Conservation (phyloP, 2,888 invertebrate species). For the Habroteleia sp. region DNA sequence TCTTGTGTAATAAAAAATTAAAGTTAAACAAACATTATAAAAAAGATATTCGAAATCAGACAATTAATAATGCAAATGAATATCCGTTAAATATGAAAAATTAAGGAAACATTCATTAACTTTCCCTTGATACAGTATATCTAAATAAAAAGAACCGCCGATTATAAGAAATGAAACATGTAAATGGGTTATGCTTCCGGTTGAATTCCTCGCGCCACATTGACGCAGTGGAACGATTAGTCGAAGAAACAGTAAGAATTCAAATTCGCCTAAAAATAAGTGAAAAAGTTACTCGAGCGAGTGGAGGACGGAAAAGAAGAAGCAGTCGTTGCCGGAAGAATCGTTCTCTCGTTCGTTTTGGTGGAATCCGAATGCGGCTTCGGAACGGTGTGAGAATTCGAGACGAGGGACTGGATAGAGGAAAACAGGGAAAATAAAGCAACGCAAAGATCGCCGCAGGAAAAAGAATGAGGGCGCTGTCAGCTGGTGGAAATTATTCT, state of each 20-base stretch:
- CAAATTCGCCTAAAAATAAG: conserved; percentile 60
- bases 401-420: conserved; percentile 73
- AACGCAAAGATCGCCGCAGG: conserved; percentile 80
- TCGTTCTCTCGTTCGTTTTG: conserved; percentile 64
- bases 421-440: conserved; percentile 81
- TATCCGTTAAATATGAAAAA: too few relatives aligned
- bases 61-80: not conserved
- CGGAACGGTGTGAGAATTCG: conserved; percentile 71
- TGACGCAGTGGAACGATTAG: conserved; percentile 63
- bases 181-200: conserved; percentile 65
- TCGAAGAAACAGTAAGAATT: conserved; percentile 57
- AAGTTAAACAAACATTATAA: too few relatives aligned
- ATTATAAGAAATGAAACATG: conserved; percentile 64
- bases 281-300: conserved; percentile 61
- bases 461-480: conserved; percentile 84
- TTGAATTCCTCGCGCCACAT: conserved; percentile 61
- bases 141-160: conserved; percentile 49
- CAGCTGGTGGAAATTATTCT: conserved; percentile 85
- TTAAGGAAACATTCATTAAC: conserved; percentile 16
- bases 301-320: conserved; percentile 58
- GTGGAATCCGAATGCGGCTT: conserved; percentile 67
- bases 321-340: conserved; percentile 58
- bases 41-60: too few relatives aligned
- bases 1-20: too few relatives aligned
- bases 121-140: conserved; percentile 1